These are phyloP conservation scores for Drosophila eohydei DNA, from an alignment of 2,888 invertebrate genomes.

Conservation along the genomic window DNA sequence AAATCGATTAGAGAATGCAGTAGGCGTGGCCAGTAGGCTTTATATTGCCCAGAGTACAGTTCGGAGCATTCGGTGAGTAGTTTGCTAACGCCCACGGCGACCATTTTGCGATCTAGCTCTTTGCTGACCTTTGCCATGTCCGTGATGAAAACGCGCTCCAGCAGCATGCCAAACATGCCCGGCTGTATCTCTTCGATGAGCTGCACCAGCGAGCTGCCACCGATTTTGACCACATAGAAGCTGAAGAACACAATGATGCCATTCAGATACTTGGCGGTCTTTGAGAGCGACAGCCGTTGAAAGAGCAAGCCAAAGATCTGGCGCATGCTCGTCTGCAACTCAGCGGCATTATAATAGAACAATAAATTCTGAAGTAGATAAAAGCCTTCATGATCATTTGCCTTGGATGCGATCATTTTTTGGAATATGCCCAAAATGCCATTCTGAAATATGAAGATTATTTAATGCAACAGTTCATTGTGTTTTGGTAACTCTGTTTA, in stretches of 20 bases:
- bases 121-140: constrained; percentile 95
- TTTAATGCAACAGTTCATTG: not conserved
- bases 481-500: constrained; percentile 83
- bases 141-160: constrained; percentile 93
- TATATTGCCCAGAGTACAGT: constrained; percentile 89
- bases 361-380: constrained; percentile 94
- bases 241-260: constrained; percentile 96
- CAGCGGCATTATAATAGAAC: constrained; percentile 91
- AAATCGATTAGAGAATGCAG: constrained; percentile 92
- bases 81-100: constrained; percentile 95
- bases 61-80: constrained; percentile 91
- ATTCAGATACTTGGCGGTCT: constrained; percentile 97
- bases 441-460: constrained; percentile 85
- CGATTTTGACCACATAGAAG: constrained; percentile 93
- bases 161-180: constrained; percentile 98
- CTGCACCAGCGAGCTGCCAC: constrained; percentile 90
- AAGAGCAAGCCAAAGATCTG: constrained; percentile 97
- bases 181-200: constrained; percentile 93
- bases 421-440: constrained; percentile 97
- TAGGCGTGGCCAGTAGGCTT: constrained; percentile 87
- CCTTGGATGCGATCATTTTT: constrained; percentile 97
- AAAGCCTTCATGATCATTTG: constrained; percentile 98
- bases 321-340: constrained; percentile 91
- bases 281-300: constrained; percentile 95
- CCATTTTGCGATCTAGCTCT: constrained; percentile 93